Percentiles rank a stretch among this genome's conserved stretches.
Conservation (phyloP, 2,888 invertebrate species). For the Cantharis flavilabris region DNA sequence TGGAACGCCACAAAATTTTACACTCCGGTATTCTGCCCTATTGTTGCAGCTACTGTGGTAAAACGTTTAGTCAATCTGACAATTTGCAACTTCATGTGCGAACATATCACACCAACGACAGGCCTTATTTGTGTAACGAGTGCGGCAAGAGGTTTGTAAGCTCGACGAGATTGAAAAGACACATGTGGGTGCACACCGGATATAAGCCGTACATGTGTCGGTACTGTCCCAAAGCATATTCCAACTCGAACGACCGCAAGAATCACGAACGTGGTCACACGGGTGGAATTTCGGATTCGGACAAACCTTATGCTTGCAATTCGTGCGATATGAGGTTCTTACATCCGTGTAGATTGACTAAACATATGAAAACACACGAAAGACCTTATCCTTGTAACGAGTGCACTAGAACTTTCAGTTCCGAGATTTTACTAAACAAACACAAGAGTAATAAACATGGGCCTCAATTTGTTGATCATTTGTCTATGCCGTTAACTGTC, state of each 20-base stretch:
- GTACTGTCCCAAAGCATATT: slow-evolving; percentile 47
- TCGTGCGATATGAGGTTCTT: slow-evolving; percentile 47
- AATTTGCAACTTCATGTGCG: slow-evolving; percentile 50
- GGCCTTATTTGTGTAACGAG: slow-evolving; percentile 50
- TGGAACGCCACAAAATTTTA: slow-evolving; percentile 50
- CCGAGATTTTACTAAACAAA: slow-evolving; percentile 39
- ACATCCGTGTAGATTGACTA: slow-evolving; percentile 55
- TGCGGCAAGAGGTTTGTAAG: slow-evolving; percentile 53
- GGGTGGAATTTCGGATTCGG: slow-evolving; percentile 37
- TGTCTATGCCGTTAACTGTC: slow-evolving; percentile 22
- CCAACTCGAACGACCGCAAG: slow-evolving; percentile 48
- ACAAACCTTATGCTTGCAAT: slow-evolving; percentile 46
- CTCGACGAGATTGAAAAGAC: slow-evolving; percentile 49
- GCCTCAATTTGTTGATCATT: slow-evolving; percentile 16
- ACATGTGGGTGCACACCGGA: slow-evolving; percentile 52
- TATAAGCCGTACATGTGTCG: slow-evolving; percentile 48
- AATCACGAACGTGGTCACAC: slow-evolving; percentile 45
- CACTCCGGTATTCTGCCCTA: slow-evolving; percentile 48
- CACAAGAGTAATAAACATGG: slow-evolving; percentile 43
- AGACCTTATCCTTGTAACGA: slow-evolving; percentile 42
- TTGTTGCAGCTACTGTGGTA: slow-evolving; percentile 50
- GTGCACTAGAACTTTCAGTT: slow-evolving; percentile 44
- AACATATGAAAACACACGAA: slow-evolving; percentile 57
- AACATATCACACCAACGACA: slow-evolving; percentile 51
- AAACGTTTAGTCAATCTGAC: slow-evolving; percentile 50